Conservation (phyloP, 2,888 invertebrate species). For the Margaritifera margaritifera region DNA sequence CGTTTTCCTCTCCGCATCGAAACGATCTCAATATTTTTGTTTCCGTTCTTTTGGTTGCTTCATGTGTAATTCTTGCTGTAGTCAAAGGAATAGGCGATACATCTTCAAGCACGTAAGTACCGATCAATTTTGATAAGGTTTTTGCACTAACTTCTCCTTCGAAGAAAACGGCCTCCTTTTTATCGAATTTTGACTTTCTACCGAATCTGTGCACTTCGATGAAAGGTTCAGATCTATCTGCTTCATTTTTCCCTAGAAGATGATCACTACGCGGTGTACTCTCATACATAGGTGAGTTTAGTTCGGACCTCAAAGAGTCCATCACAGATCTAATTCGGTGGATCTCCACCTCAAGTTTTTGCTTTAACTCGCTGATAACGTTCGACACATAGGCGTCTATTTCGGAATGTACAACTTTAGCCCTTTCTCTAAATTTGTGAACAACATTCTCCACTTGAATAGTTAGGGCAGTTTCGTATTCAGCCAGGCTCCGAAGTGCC, state of each 20-base stretch:
- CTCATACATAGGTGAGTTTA: slow-evolving; percentile 22
- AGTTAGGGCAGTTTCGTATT: slow-evolving; percentile 35
- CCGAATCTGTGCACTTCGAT: slow-evolving; percentile 13
- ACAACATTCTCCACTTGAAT: slow-evolving; percentile 34
- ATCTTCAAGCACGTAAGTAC: slow-evolving; percentile 25
- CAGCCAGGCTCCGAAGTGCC: slow-evolving; percentile 26
- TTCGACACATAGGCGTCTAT: slow-evolving; percentile 25
- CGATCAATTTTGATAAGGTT: slow-evolving; percentile 23
- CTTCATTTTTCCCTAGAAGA: slow-evolving; percentile 20
- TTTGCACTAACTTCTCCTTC: slow-evolving; percentile 34
- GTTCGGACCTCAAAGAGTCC: slow-evolving; percentile 27
- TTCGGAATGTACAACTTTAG: slow-evolving; percentile 27
- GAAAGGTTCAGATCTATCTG: slow-evolving; percentile 1
- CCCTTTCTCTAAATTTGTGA: slow-evolving; percentile 32
- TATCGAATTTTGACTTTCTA: slow-evolving; percentile 20
- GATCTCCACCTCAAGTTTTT: slow-evolving; percentile 30
- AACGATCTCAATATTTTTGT: slow-evolving; percentile 33
- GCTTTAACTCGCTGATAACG: slow-evolving; percentile 24
- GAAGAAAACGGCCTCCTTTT: slow-evolving; percentile 24
- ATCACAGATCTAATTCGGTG: slow-evolving; percentile 22
- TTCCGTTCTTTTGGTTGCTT: slow-evolving; percentile 30
- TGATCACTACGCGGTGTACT: slow-evolving; percentile 25
- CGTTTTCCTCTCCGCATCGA: slow-evolving; percentile 29
- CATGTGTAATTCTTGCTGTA: slow-evolving; percentile 23
- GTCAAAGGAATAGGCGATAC: slow-evolving; percentile 26